phyloP scores from a whole-genome alignment of 2,888 invertebrate species.

The Platycheirus albimanus region DNA sequence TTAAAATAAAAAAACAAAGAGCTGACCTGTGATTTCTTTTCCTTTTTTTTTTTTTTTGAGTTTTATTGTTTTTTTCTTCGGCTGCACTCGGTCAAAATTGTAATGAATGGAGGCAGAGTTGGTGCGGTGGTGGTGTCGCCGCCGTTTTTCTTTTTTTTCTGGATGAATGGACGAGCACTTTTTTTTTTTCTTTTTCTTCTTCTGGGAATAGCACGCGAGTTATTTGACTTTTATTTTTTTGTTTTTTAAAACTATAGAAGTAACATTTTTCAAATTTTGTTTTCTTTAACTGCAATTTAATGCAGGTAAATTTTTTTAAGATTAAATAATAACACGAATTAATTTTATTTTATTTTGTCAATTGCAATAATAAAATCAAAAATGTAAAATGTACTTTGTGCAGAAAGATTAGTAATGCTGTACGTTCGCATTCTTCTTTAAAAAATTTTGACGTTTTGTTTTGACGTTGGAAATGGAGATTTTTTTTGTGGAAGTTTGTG shows the following conservation, averaged over 20 bases:
- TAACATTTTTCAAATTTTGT: constrained; percentile 1
- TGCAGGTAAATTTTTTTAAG: neutral
- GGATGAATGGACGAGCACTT: constrained; percentile 61
- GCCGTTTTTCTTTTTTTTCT: constrained; percentile 59
- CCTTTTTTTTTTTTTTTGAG: constrained; percentile 10
- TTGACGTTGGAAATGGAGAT: constrained; percentile 48
- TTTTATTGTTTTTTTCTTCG: too few relatives aligned
- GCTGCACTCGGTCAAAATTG: constrained; percentile 24
- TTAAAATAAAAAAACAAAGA: constrained; percentile 14
- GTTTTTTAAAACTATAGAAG: neutral
- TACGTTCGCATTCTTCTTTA: constrained; percentile 55
- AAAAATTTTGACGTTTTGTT: constrained; percentile 63
- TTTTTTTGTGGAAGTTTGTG: constrained; percentile 41
- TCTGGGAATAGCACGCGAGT: constrained; percentile 35
- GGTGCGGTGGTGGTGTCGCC: constrained; percentile 40
- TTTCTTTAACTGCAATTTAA: neutral
- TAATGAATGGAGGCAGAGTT: constrained; percentile 61
- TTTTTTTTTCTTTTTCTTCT: constrained; percentile 20
- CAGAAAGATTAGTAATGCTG: constrained; percentile 67
- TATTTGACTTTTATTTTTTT: constrained; percentile 6
- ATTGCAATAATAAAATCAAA: constrained; percentile 47
- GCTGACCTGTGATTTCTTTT: constrained; percentile 58
- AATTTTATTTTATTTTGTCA: constrained; percentile 49
- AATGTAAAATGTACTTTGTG: constrained; percentile 55
- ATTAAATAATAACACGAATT: constrained; percentile 31